These are phyloP conservation scores for Coluber constrictor DNA, from an alignment of 2,797 vertebrate genomes.

Conservation along the genomic window DNA sequence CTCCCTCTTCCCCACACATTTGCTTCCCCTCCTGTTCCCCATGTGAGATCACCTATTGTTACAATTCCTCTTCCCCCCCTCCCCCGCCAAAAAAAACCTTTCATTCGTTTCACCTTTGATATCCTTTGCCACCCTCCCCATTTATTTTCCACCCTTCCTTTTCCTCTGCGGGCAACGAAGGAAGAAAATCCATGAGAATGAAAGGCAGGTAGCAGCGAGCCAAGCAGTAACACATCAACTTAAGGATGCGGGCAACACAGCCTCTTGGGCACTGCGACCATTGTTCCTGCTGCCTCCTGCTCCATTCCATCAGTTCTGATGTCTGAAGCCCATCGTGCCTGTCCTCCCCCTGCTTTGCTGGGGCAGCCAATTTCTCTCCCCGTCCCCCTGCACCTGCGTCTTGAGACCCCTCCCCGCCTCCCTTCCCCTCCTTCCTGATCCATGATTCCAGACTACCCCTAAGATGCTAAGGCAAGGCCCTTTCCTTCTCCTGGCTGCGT, in stretches of 20 bases:
- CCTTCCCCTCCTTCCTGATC: conserved; percentile 17
- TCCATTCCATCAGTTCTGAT: conserved; percentile 1
- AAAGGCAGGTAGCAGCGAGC: conserved; percentile 4
- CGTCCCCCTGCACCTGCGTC: neutral
- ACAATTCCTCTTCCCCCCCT: neutral
- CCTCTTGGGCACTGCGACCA: neutral
- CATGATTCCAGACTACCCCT: conserved; percentile 34
- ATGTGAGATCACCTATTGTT: conserved; percentile 45
- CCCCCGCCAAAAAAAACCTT: neutral
- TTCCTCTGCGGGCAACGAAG: conserved; percentile 42
- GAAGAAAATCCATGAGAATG: conserved; percentile 12
- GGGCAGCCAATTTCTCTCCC: neutral
- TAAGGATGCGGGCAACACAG: conserved; percentile 3
- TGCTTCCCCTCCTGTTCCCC: conserved; percentile 46
- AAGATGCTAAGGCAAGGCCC: conserved; percentile 57
- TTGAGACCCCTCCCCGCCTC: neutral
- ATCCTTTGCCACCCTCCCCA: conserved; percentile 50
- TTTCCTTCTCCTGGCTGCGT: conserved; percentile 68
- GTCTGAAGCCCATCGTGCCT: neutral
- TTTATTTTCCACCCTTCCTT: conserved; percentile 42
- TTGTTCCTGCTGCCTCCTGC: conserved; percentile 11
- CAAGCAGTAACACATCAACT: neutral
- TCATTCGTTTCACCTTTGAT: conserved; percentile 4
- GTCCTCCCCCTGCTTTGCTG: neutral
- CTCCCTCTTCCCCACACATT: conserved; percentile 36